Conservation (phyloP, 2,888 invertebrate genomes). For the Nineta flava region DNA sequence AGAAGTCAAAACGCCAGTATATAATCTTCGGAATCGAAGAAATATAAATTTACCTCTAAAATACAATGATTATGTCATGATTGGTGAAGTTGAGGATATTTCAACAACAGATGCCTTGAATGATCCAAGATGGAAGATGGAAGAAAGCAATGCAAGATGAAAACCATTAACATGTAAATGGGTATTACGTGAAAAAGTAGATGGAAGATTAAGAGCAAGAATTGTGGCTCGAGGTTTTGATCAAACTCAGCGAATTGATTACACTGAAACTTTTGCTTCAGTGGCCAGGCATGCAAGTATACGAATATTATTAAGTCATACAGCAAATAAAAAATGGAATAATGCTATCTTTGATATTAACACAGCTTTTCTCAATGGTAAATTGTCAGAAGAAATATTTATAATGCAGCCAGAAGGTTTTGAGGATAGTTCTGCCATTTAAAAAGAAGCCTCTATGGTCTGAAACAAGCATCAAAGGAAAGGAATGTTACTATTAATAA, state of each 20-base stretch:
- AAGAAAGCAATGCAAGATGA: not conserved
- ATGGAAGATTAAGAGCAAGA: conserved; percentile 1
- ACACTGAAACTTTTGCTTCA: not conserved
- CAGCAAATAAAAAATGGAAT: conserved; percentile 11
- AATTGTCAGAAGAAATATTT: conserved; percentile 11
- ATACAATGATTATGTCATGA: conserved; percentile 8
- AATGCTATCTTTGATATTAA: conserved; percentile 14
- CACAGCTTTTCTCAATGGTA: conserved; percentile 13
- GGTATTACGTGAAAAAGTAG: not conserved
- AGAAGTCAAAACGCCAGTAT: not conserved
- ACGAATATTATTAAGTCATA: conserved; percentile 11
- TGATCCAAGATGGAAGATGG: conserved; percentile 16
- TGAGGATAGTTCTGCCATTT: conserved; percentile 10
- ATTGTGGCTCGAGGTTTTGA: not conserved
- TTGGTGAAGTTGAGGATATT: conserved; percentile 13
- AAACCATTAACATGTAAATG: not conserved
- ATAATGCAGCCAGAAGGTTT: conserved; percentile 17
- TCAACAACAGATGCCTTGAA: conserved; percentile 14
- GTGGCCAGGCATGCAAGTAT: not conserved
- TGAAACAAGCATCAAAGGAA: conserved; percentile 18
- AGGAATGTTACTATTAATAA: conserved; percentile 16
- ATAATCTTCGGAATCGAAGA: not conserved
- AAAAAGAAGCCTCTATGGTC: conserved; percentile 17
- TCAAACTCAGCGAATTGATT: not conserved
- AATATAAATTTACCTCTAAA: not conserved